Evolutionary conservation across 2,888 invertebrate genomes (phyloP).

Genomic region (Acleris emargana): DNA sequence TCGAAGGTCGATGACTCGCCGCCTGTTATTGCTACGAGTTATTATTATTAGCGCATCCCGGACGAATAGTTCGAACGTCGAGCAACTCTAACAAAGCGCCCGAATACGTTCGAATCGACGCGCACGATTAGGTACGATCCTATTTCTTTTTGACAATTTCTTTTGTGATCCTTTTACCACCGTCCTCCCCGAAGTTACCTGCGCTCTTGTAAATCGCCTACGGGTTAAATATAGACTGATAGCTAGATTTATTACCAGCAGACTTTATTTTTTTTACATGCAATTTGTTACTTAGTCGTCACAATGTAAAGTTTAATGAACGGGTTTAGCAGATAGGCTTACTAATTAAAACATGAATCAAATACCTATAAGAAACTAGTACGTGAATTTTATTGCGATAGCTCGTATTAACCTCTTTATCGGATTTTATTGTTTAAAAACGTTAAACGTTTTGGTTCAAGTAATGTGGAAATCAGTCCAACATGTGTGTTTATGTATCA

Average conservation of each 20-base stretch:
- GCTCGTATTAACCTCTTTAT: neutral
- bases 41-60: constrained; percentile 73
- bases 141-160: constrained; percentile 42
- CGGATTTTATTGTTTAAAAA: too few species aligned
- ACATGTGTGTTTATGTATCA: too few species aligned
- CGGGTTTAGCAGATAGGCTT: neutral
- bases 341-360: neutral
- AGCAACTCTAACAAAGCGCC: constrained; percentile 44
- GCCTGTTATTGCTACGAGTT: constrained; percentile 67
- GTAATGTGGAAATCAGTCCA: too few species aligned
- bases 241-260: constrained; percentile 16
- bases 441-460: too few species aligned
- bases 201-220: constrained; percentile 18
- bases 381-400: neutral
- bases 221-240: constrained; percentile 16
- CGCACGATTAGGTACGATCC: constrained; percentile 43
- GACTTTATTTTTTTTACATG: neutral
- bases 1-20: constrained; percentile 82
- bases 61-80: constrained; percentile 43
- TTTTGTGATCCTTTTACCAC: constrained; percentile 30
- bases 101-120: constrained; percentile 45
- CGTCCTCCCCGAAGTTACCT: constrained; percentile 24
- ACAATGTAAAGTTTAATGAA: neutral
- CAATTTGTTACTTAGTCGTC: constrained; percentile 1
- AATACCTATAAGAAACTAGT: neutral